Percentiles rank a stretch among this genome's conserved stretches.
Conservation (phyloP, 2,888 invertebrate species). For the Cyclophora punctaria region DNA sequence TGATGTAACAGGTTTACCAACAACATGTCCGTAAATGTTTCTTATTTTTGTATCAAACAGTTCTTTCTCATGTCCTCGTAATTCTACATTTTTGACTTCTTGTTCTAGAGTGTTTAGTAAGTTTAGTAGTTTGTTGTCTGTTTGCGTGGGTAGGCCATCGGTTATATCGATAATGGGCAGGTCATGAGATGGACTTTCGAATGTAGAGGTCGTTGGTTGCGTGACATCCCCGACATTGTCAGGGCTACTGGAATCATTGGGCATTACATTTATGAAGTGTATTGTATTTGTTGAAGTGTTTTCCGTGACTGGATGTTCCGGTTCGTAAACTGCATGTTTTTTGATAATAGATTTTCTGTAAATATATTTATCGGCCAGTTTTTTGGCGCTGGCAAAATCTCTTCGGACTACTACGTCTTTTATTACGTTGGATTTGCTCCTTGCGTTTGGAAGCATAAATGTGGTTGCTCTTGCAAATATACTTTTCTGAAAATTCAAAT, state of each 20-base stretch:
- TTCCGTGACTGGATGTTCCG: no score
- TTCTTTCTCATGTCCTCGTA: conserved; percentile 38
- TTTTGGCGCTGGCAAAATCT: conserved; percentile 38
- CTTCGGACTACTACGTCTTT: conserved; percentile 39
- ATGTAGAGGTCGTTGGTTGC: no score
- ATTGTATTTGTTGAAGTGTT: no score
- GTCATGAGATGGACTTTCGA: no score
- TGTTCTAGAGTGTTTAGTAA: conserved; percentile 46
- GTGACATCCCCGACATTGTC: no score
- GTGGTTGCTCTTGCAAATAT: conserved; percentile 28
- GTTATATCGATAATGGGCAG: not conserved
- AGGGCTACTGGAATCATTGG: no score
- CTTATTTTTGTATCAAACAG: conserved; percentile 48
- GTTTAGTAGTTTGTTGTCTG: conserved; percentile 38
- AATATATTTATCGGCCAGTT: conserved; percentile 37
- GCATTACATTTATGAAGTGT: no score
- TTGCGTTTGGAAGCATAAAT: conserved; percentile 25
- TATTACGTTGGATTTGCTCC: conserved; percentile 12
- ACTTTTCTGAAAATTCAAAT: conserved; percentile 30
- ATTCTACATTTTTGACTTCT: conserved; percentile 43
- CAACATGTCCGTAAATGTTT: conserved; percentile 43
- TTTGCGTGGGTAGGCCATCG: conserved; percentile 24
- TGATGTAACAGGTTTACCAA: conserved; percentile 23
- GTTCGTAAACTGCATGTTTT: no score
- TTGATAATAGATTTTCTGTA: conserved; percentile 10